phyloP scores from a whole-genome alignment of 1,140 invertebrate genomes.

The Drosophila sp. region DNA sequence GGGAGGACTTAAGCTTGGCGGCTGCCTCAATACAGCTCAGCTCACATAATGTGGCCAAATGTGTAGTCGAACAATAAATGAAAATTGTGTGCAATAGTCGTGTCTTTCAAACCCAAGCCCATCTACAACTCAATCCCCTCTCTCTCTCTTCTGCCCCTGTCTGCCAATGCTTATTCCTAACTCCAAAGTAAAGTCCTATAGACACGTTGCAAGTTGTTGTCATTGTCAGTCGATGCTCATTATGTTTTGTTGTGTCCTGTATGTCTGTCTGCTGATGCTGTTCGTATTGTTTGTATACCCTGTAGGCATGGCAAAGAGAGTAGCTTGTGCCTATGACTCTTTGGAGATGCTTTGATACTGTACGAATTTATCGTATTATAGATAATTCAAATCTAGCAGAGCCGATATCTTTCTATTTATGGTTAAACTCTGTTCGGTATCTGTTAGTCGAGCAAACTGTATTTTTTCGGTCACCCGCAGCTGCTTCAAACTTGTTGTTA shows the following conservation, averaged over 20 bases:
- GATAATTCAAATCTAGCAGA: too few relatives aligned
- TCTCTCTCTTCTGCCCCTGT: slow-evolving; percentile 9
- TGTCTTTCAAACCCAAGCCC: slow-evolving; percentile 43
- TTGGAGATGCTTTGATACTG: neutral
- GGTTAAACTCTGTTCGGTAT: neutral
- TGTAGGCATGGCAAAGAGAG: neutral
- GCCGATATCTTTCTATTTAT: too few relatives aligned
- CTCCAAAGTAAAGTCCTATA: slow-evolving; percentile 11
- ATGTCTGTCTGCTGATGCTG: slow-evolving; percentile 40
- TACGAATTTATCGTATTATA: neutral
- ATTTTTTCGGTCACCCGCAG: neutral
- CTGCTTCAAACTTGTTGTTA: slow-evolving; percentile 27
- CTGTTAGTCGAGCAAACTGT: neutral
- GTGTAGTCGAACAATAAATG: slow-evolving; percentile 83
- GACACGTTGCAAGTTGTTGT: slow-evolving; percentile 25
- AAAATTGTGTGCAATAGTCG: slow-evolving; percentile 83
- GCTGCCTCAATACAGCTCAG: slow-evolving; percentile 17
- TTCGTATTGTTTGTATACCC: slow-evolving; percentile 19
- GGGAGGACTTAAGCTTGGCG: slow-evolving; percentile 9
- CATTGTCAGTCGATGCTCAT: slow-evolving; percentile 52
- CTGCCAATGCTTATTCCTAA: slow-evolving; percentile 6
- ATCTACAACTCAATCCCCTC: slow-evolving; percentile 19
- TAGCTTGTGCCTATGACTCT: neutral
- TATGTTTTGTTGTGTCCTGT: slow-evolving; percentile 24
- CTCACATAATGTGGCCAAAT: slow-evolving; percentile 79